Conservation (phyloP, 2,113 vertebrate species). For the Bombycilla garrulus region DNA sequence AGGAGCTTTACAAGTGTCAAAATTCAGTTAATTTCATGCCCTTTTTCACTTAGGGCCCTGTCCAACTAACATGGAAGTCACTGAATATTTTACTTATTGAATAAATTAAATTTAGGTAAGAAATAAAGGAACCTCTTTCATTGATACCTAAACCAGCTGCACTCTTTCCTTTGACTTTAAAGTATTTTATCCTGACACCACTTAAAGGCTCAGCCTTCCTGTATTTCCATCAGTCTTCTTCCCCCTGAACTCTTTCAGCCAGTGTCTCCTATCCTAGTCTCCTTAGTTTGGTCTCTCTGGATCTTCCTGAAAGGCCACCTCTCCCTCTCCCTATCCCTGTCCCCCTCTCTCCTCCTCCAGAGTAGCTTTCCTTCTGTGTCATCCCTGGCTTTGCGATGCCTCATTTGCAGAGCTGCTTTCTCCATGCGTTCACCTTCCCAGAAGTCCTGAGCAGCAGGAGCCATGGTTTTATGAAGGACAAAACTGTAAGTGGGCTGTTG, state of each 20-base stretch:
- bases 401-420: not conserved
- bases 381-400: too few species aligned
- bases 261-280: not conserved
- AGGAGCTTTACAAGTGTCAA: slow-evolving; percentile 14
- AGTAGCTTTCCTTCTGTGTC: not conserved
- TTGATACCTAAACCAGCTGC: not conserved
- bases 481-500: not conserved
- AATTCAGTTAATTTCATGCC: slow-evolving; percentile 35
- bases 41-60: not conserved
- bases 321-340: not conserved
- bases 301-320: not conserved
- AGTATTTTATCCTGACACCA: not conserved
- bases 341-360: too few species aligned
- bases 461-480: not conserved
- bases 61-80: not conserved
- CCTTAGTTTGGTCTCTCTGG: not conserved
- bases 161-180: not conserved
- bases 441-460: not conserved
- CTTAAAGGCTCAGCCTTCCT: not conserved
- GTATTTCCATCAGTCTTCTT: not conserved
- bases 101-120: not conserved
- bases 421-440: not conserved
- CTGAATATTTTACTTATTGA: not conserved
- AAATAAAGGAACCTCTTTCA: not conserved
- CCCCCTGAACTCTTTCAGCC: not conserved